A percentile compares a stretch with the other conserved stretches of the same genome.
phyloP scores from a whole-genome alignment of 2,888 invertebrate species.

The Drosophila quinaria region DNA sequence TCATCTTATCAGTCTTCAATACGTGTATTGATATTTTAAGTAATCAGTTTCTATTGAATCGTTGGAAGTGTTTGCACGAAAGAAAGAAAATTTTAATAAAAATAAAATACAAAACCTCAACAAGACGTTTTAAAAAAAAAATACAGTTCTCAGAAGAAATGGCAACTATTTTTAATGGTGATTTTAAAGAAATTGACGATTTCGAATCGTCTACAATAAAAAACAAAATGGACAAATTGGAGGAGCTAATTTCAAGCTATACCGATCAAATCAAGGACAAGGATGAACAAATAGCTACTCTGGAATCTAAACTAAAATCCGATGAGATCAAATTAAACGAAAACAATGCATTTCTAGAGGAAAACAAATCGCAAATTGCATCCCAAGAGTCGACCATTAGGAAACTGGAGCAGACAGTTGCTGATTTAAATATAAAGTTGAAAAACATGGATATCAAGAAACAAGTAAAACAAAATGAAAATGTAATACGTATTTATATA shows the following conservation, averaged over 20 bases:
- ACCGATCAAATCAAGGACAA: conserved; percentile 19
- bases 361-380: conserved; percentile 8
- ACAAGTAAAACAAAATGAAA: conserved; percentile 7
- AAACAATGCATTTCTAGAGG: conserved; percentile 1
- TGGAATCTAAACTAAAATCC: conserved; percentile 2
- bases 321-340: conserved; percentile 17
- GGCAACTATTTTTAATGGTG: not conserved
- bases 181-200: not conserved
- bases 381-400: conserved; percentile 2
- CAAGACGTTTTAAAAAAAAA: not conserved
- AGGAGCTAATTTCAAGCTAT: conserved; percentile 4
- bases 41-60: conserved; percentile 17
- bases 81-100: not conserved
- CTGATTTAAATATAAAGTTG: conserved; percentile 7
- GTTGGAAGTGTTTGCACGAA: conserved; percentile 15
- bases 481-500: conserved; percentile 14
- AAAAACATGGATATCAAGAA: conserved; percentile 6
- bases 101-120: not conserved
- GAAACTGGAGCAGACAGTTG: conserved; percentile 7
- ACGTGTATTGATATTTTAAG: conserved; percentile 10
- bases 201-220: conserved; percentile 15
- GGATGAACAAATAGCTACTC: conserved; percentile 4
- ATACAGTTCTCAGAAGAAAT: conserved; percentile 1
- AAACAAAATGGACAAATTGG: conserved; percentile 17
- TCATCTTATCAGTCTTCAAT: conserved; percentile 19